Evolutionary conservation across 2,888 invertebrate species (phyloP).

Genomic region (Drosophila prostipennis): DNA sequence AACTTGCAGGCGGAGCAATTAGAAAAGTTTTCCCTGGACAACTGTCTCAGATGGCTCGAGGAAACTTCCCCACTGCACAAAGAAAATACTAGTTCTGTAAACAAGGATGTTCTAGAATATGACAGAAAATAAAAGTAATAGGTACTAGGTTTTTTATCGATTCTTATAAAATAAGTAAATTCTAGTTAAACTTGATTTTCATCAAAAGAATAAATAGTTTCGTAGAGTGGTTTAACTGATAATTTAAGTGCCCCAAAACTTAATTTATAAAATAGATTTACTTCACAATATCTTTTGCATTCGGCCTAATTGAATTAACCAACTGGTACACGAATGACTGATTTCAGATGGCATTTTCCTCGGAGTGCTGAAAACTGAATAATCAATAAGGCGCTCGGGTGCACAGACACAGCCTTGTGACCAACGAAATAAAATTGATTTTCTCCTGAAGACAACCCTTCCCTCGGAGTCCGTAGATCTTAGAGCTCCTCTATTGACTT

Average conservation of each 20-base stretch:
- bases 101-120: not conserved
- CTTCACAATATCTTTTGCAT: too few relatives aligned
- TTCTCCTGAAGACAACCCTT: conserved; percentile 54
- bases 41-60: conserved; percentile 56
- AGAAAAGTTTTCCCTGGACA: conserved; percentile 70
- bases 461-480: not conserved
- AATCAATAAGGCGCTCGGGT: conserved; percentile 64
- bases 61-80: conserved; percentile 41
- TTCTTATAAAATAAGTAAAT: too few relatives aligned
- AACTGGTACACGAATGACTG: not conserved
- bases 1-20: conserved; percentile 67
- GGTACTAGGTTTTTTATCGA: too few relatives aligned
- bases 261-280: too few relatives aligned
- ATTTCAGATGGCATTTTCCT: conserved; percentile 2
- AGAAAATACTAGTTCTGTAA: not conserved
- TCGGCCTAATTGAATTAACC: not conserved
- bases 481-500: conserved; percentile 53
- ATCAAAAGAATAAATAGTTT: not conserved
- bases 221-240: too few relatives aligned
- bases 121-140: too few relatives aligned
- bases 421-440: conserved; percentile 64
- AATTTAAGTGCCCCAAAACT: too few relatives aligned
- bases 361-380: conserved; percentile 2
- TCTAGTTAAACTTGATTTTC: not conserved
- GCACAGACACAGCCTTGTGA: conserved; percentile 51